A percentile compares a stretch with the other conserved stretches of the same genome.
These are phyloP conservation scores for Gracilinanus agilis DNA, from an alignment of 2,113 vertebrate genomes.

Conservation along the genomic window DNA sequence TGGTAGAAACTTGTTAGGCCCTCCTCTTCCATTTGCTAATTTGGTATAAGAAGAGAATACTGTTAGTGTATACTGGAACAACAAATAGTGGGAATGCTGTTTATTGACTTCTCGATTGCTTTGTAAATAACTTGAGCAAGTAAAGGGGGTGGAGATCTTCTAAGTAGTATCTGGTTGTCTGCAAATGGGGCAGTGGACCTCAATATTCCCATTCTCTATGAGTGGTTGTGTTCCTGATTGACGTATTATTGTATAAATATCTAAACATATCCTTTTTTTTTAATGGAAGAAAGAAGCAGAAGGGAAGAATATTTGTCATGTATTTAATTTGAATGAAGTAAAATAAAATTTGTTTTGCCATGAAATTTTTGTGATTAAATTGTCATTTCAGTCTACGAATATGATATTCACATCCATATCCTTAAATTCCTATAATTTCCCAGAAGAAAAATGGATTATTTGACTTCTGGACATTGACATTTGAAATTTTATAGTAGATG, in stretches of 20 bases:
- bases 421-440: background rate
- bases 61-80: background rate
- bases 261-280: background rate
- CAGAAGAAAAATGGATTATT: background rate
- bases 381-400: background rate
- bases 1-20: background rate
- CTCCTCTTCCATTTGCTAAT: background rate
- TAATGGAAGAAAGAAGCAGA: background rate
- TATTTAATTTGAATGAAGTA: background rate
- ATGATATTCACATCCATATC: background rate
- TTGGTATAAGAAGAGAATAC: background rate
- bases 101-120: background rate
- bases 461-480: background rate
- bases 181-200: background rate
- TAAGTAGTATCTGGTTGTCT: background rate
- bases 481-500: conserved; percentile 22
- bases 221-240: background rate
- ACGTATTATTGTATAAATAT: background rate
- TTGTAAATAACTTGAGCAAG: background rate
- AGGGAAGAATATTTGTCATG: background rate
- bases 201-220: background rate
- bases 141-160: background rate
- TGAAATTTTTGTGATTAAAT: background rate
- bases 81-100: background rate
- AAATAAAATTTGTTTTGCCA: background rate